phyloP scores from a whole-genome alignment of 2,888 invertebrate species.

The Toxonevra muliebris region DNA sequence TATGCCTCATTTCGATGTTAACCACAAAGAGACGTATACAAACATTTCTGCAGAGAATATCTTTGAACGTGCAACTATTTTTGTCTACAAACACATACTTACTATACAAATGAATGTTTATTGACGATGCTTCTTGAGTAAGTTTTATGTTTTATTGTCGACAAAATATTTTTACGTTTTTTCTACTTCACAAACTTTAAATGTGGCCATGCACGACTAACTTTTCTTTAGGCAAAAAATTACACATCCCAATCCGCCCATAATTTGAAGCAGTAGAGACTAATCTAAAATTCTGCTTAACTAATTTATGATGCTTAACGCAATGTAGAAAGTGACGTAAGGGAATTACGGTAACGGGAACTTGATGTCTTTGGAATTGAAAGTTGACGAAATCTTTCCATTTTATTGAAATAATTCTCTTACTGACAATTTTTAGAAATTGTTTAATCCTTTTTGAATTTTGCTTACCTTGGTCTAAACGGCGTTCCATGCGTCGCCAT shows the following conservation, averaged over 20 bases:
- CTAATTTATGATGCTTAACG: constrained; percentile 37
- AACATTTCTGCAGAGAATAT: background rate
- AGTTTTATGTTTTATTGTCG: constrained; percentile 35
- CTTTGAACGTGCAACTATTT: background rate
- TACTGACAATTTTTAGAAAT: too few relatives aligned
- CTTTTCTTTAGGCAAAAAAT: too few relatives aligned
- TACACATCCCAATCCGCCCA: background rate
- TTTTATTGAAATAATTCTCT: too few relatives aligned
- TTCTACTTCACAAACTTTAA: constrained; percentile 44
- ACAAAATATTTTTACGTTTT: constrained; percentile 54
- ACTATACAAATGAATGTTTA: too few relatives aligned
- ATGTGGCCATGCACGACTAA: too few relatives aligned
- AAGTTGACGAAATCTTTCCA: background rate
- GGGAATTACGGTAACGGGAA: background rate
- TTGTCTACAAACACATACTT: too few relatives aligned
- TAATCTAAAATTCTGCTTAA: constrained; percentile 29
- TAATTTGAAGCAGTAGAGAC: background rate
- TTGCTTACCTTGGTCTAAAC: constrained; percentile 78
- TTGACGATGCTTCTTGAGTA: too few relatives aligned
- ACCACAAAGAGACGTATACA: background rate
- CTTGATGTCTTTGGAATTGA: constrained; percentile 33
- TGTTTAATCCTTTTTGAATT: background rate
- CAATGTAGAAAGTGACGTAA: background rate
- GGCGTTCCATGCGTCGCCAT: constrained; percentile 81
- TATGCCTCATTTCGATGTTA: too few relatives aligned